Percentiles rank a stretch among this genome's conserved stretches.
Conservation (phyloP, 2,888 invertebrate genomes). For the Germaria angustata region DNA sequence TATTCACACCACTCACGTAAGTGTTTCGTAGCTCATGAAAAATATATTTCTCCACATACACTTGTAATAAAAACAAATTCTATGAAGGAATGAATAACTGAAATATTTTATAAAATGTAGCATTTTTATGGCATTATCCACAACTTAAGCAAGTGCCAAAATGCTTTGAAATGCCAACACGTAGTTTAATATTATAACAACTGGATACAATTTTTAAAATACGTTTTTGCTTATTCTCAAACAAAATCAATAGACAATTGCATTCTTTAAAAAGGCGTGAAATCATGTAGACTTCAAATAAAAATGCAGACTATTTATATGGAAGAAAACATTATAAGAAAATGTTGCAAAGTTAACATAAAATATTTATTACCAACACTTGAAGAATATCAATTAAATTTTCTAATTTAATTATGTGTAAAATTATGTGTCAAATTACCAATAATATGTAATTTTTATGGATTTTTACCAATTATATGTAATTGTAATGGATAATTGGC, state of each 20-base stretch:
- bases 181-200: conserved; percentile 45
- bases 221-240: background rate
- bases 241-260: conserved; percentile 47
- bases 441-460: too few species aligned
- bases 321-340: background rate
- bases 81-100: background rate
- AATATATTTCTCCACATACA: too few species aligned
- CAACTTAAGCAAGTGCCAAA: conserved; percentile 58
- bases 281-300: conserved; percentile 15
- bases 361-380: too few species aligned
- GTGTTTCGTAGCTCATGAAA: too few species aligned
- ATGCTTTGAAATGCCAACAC: conserved; percentile 63
- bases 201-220: conserved; percentile 13
- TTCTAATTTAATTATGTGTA: too few species aligned
- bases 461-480: too few species aligned
- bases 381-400: too few species aligned
- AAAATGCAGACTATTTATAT: background rate
- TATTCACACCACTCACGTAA: background rate
- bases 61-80: background rate
- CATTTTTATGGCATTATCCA: conserved; percentile 30
- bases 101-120: conserved; percentile 40
- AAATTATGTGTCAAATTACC: too few species aligned
- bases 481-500: too few species aligned
- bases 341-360: background rate
- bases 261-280: conserved; percentile 62